Evolutionary conservation across 2,888 invertebrate species (phyloP).

Genomic region (Cyaniris semiargus): DNA sequence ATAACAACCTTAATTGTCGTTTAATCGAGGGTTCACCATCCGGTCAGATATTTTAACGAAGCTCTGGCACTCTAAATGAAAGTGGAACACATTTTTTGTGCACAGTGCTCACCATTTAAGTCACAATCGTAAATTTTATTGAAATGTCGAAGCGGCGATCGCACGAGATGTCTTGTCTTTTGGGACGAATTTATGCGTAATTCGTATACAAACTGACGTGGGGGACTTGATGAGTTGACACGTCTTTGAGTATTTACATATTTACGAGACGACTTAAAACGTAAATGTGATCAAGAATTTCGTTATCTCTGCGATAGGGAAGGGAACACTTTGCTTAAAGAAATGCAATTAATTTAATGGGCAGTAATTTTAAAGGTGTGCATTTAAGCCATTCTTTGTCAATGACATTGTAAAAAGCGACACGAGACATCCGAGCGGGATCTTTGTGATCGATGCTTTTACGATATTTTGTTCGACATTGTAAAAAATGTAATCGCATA

Average conservation of each 20-base stretch:
- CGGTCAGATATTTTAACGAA: constrained; percentile 77
- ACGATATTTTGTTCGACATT: constrained; percentile 21
- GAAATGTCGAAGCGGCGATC: constrained; percentile 79
- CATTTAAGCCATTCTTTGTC: background rate
- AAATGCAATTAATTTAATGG: constrained; percentile 11
- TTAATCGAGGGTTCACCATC: constrained; percentile 71
- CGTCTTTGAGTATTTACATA: constrained; percentile 60
- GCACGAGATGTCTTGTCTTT: constrained; percentile 76
- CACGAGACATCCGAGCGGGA: background rate
- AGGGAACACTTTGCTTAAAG: background rate
- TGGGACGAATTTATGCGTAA: constrained; percentile 80
- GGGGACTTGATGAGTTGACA: constrained; percentile 70
- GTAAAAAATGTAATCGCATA: constrained; percentile 34
- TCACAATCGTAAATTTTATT: constrained; percentile 81
- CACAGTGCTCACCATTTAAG: constrained; percentile 76
- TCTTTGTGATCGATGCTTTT: constrained; percentile 17
- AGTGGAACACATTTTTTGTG: constrained; percentile 73
- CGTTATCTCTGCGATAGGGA: constrained; percentile 34
- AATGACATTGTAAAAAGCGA: constrained; percentile 9
- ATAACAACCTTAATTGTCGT: constrained; percentile 48
- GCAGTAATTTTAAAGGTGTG: background rate
- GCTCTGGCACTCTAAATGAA: constrained; percentile 69
- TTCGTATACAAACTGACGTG: constrained; percentile 80
- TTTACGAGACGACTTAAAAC: constrained; percentile 44
- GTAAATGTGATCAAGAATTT: constrained; percentile 21